phyloP scores from a whole-genome alignment of 1,140 invertebrate species.

The Eumaeus atala region DNA sequence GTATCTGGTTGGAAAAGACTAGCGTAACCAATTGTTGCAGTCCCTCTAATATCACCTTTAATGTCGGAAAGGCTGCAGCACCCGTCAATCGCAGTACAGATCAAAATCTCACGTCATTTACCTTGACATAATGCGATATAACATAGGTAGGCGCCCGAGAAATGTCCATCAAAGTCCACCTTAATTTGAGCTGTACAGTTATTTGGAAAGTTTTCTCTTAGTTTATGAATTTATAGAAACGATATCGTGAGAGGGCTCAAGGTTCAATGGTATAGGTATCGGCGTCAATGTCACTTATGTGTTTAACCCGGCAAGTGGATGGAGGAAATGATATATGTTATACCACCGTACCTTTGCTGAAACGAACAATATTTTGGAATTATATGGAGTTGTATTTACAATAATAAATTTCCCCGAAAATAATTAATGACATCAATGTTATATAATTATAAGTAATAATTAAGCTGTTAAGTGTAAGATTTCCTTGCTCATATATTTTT shows the following conservation, averaged over 20 bases:
- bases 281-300: constrained; percentile 72
- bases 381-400: constrained; percentile 40
- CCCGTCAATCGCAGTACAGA: constrained; percentile 48
- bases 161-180: constrained; percentile 38
- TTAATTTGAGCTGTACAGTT: constrained; percentile 33
- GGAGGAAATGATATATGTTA: constrained; percentile 68
- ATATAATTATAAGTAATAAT: no score
- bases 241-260: constrained; percentile 33
- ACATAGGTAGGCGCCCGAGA: constrained; percentile 37
- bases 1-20: no score
- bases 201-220: constrained; percentile 25
- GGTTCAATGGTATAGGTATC: constrained; percentile 37
- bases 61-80: background rate
- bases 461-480: no score
- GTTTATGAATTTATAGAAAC: constrained; percentile 18
- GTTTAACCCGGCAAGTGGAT: constrained; percentile 69
- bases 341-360: constrained; percentile 51
- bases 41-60: background rate
- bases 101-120: constrained; percentile 60
- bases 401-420: background rate
- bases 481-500: no score
- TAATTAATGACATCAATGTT: background rate
- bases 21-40: no score
- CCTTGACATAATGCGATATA: constrained; percentile 49
- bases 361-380: constrained; percentile 35